Evolutionary conservation across 1,140 invertebrate species (phyloP).

Genomic region (Charaxes varanes): DNA sequence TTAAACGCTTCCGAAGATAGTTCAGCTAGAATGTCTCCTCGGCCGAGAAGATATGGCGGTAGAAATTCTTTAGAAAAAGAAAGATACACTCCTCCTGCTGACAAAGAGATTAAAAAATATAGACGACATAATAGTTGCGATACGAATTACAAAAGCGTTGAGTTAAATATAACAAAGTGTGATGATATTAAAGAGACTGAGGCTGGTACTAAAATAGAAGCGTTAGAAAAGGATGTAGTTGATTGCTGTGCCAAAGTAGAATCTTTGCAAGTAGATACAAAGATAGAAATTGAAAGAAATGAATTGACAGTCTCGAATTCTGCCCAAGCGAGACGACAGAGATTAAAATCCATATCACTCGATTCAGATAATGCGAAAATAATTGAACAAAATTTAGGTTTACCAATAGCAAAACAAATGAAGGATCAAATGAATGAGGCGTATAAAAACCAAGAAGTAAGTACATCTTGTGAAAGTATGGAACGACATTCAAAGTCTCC

Average conservation of each 20-base stretch:
- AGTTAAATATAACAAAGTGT: conserved; percentile 45
- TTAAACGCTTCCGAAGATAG: conserved; percentile 30
- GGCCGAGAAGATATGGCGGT: conserved; percentile 50
- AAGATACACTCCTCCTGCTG: conserved; percentile 54
- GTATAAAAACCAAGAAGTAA: conserved; percentile 60
- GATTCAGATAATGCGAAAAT: conserved; percentile 74
- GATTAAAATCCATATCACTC: conserved; percentile 73
- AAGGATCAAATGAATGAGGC: conserved; percentile 70
- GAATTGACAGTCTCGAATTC: conserved; percentile 45
- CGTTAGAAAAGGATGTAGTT: conserved; percentile 49
- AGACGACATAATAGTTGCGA: conserved; percentile 64
- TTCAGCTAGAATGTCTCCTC: conserved; percentile 34
- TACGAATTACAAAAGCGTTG: conserved; percentile 58
- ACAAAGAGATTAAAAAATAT: conserved; percentile 58
- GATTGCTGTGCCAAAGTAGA: conserved; percentile 63
- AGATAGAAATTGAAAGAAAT: conserved; percentile 35
- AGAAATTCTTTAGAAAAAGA: conserved; percentile 61
- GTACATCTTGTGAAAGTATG: conserved; percentile 58
- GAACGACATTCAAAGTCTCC: conserved; percentile 45
- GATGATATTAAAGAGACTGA: conserved; percentile 44
- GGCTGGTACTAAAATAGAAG: conserved; percentile 24
- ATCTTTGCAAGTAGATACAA: conserved; percentile 40
- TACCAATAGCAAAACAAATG: conserved; percentile 70
- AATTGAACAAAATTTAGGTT: conserved; percentile 72
- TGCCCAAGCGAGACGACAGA: conserved; percentile 62